A percentile compares a stretch with the other conserved stretches of the same genome.
Evolutionary conservation across 1,140 invertebrate genomes (phyloP).

Genomic region (Ceratina japonica): DNA sequence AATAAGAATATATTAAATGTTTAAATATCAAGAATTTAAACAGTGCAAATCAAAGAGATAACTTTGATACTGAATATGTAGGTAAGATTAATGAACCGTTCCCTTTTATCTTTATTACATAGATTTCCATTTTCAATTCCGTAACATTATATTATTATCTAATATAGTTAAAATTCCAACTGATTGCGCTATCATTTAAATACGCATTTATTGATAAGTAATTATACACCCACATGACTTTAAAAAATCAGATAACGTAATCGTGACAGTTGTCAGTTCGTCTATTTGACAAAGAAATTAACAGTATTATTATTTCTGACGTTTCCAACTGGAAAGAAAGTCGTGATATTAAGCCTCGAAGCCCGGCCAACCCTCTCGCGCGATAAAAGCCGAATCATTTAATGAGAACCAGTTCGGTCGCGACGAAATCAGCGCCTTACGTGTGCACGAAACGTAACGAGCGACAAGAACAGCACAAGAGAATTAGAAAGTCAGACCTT

Average conservation of each 20-base stretch:
- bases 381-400: neutral
- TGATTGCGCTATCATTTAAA: neutral
- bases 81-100: no score
- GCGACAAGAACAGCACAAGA: slow-evolving; percentile 45
- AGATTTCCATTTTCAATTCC: no score
- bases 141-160: neutral
- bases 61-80: no score
- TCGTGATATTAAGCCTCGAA: no score
- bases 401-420: slow-evolving; percentile 27
- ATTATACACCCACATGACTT: no score
- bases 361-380: neutral
- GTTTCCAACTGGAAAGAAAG: neutral
- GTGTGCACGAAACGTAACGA: slow-evolving; percentile 23
- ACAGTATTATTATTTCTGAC: neutral
- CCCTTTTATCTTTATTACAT: no score
- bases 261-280: neutral
- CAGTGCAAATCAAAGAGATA: no score
- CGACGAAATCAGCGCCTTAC: slow-evolving; percentile 1
- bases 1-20: no score
- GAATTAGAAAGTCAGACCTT: slow-evolving; percentile 47
- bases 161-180: neutral
- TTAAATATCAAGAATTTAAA: no score
- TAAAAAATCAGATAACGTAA: neutral
- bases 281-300: neutral
- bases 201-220: neutral